Evolutionary conservation across 2,888 invertebrate species (phyloP), one percentile per base, ranked within the genome.

Genomic region (Nesidiocoris tenuis): DNA sequence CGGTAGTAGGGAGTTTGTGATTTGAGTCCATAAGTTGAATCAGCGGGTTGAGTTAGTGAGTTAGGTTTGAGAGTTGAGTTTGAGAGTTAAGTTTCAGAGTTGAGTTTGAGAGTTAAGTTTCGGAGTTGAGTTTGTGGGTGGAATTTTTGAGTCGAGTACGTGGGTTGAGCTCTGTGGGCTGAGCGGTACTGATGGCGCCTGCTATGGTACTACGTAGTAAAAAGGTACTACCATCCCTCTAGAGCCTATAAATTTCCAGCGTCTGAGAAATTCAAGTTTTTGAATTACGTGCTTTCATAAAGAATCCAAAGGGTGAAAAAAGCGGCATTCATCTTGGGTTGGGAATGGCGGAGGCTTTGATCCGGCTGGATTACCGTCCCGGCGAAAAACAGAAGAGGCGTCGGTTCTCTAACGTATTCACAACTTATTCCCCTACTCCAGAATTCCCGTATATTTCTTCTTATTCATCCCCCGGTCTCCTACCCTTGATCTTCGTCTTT

Each of bases 211-310:
- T n/a, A n/a, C n/a, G n/a, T n/a, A n/a, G n/a, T n/a, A n/a, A n/a
- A n/a, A n/a, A n/a, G n/a, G n/a, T n/a, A n/a, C n/a, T n/a, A n/a
- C n/a, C n/a, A n/a, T n/a, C n/a, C n/a, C n/a, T 63, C 25, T 17
- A 70, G 70, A 23, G 24, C 25, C 59, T 70, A 56, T 59, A 22
- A 12, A 57, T 54, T 67, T 56, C 56, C n/a, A n/a, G n/a, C n/a
- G n/a, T n/a, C n/a, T 25, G 55, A 19, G 74, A 23, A 74, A 56
- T 75, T 75, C 66, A 75, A 65, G 74, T 75, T 39, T 39, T 66
- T 66, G 74, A 66, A 75, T 75, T 75, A 75, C 66, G 65, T 75
- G 65, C 74, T 75, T 75, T 75, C 65, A 75, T 75, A 75, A 75
- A 75, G 74, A 75, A 75, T 75, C 56, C 74, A 75, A 75, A 75